phyloP scores from a whole-genome alignment of 2,888 invertebrate genomes.

The Drosophila peninsularis region DNA sequence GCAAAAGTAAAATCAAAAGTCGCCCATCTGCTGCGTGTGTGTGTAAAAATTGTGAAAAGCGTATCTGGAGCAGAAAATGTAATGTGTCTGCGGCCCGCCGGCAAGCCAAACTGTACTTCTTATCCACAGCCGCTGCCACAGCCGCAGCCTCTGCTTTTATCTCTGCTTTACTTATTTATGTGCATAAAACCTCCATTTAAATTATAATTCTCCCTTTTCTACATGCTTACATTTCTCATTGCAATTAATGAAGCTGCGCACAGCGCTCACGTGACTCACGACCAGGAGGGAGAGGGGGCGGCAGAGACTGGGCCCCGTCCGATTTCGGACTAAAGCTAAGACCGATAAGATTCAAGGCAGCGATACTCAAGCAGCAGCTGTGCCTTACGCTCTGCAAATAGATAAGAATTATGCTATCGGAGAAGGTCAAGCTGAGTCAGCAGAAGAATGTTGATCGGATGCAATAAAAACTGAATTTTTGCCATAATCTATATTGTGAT shows the following conservation, averaged over 20 bases:
- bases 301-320: not conserved
- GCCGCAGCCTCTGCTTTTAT: not conserved
- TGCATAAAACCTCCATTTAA: slow-evolving; percentile 46
- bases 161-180: slow-evolving; percentile 36
- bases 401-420: slow-evolving; percentile 28
- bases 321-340: slow-evolving; percentile 6
- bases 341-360: slow-evolving; percentile 22
- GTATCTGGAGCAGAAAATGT: slow-evolving; percentile 78
- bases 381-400: slow-evolving; percentile 20
- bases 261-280: slow-evolving; percentile 23
- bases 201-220: slow-evolving; percentile 8
- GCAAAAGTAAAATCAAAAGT: slow-evolving; percentile 68
- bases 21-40: slow-evolving; percentile 44
- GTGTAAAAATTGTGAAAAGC: slow-evolving; percentile 75
- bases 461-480: not conserved
- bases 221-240: not conserved
- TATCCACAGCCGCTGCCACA: not conserved
- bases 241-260: slow-evolving; percentile 41
- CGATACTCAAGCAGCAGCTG: not conserved
- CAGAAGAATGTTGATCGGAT: too few relatives aligned
- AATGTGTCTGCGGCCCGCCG: slow-evolving; percentile 57
- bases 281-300: not conserved
- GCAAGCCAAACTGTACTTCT: slow-evolving; percentile 11
- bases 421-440: slow-evolving; percentile 7
- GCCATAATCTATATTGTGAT: not conserved